These are phyloP conservation scores for Xiphorhynchus elegans DNA, from an alignment of 2,113 vertebrate species.

Conservation along the genomic window DNA sequence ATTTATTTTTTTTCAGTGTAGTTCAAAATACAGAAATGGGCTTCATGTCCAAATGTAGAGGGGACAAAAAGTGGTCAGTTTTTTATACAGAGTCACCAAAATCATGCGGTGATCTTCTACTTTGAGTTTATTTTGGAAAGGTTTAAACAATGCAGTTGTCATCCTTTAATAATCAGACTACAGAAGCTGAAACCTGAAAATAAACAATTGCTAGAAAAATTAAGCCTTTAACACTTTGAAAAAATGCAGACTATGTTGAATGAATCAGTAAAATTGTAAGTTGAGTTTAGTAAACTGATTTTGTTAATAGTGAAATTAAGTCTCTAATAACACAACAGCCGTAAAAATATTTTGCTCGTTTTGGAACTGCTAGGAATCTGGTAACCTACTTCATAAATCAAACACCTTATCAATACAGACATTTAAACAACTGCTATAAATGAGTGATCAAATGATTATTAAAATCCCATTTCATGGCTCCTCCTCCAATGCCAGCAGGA, in stretches of 20 bases:
- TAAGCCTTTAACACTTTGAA: constrained; percentile 49
- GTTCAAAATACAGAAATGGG: constrained; percentile 54
- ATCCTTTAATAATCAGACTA: constrained; percentile 17
- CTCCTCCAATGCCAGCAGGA: constrained; percentile 50
- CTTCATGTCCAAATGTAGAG: constrained; percentile 64
- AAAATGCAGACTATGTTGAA: constrained; percentile 55
- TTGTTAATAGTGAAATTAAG: constrained; percentile 29
- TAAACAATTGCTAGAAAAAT: constrained; percentile 54
- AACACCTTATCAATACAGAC: constrained; percentile 72
- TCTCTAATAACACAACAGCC: constrained; percentile 41
- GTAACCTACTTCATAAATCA: constrained; percentile 67
- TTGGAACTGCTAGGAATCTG: constrained; percentile 71
- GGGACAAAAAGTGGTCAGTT: constrained; percentile 58
- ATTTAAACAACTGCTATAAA: constrained; percentile 85
- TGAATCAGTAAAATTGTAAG: constrained; percentile 52
- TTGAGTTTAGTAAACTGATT: constrained; percentile 28
- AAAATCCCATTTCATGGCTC: constrained; percentile 71
- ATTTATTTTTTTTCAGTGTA: not conserved
- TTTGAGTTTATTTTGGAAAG: constrained; percentile 47
- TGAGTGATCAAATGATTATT: constrained; percentile 87
- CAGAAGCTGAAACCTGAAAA: not conserved
- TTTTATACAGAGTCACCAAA: constrained; percentile 61
- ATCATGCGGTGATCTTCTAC: constrained; percentile 59
- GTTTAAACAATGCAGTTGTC: constrained; percentile 39
- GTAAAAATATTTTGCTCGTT: constrained; percentile 56